Percentiles rank a stretch among this genome's conserved stretches.
Conservation (phyloP, 2,797 vertebrate genomes). For the Molossus molossus region DNA sequence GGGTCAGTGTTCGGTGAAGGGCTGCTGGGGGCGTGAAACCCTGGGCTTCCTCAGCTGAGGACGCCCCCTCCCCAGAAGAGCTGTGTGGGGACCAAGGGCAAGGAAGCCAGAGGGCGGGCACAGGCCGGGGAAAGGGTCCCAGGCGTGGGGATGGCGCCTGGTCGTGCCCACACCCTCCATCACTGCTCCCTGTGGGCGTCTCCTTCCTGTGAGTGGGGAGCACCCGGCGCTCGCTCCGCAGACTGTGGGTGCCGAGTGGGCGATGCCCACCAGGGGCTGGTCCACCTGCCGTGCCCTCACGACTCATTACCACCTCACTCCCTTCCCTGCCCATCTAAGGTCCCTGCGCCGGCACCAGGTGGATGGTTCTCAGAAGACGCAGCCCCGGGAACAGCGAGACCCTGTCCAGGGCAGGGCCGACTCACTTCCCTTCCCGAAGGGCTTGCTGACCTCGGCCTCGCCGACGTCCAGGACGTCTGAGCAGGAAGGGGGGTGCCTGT, state of each 20-base stretch:
- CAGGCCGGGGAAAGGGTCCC: neutral
- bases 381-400: accelerated
- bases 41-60: accelerated
- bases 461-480: accelerated
- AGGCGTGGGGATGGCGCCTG: accelerated
- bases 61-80: neutral
- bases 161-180: accelerated
- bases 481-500: neutral
- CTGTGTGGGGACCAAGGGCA: accelerated
- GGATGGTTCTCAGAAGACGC: accelerated
- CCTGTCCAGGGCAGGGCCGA: neutral
- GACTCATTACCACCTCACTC: accelerated
- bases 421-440: neutral
- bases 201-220: neutral
- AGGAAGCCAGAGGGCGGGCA: accelerated
- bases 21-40: too few relatives aligned
- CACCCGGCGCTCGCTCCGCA: accelerated
- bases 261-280: accelerated
- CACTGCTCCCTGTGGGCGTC: neutral
- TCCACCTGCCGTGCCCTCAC: accelerated
- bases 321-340: accelerated
- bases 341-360: accelerated
- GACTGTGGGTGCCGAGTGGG: accelerated
- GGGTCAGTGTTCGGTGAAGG: neutral
- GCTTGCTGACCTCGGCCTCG: neutral